phyloP scores from a whole-genome alignment of 2,797 vertebrate genomes.

The Alosa sapidissima region DNA sequence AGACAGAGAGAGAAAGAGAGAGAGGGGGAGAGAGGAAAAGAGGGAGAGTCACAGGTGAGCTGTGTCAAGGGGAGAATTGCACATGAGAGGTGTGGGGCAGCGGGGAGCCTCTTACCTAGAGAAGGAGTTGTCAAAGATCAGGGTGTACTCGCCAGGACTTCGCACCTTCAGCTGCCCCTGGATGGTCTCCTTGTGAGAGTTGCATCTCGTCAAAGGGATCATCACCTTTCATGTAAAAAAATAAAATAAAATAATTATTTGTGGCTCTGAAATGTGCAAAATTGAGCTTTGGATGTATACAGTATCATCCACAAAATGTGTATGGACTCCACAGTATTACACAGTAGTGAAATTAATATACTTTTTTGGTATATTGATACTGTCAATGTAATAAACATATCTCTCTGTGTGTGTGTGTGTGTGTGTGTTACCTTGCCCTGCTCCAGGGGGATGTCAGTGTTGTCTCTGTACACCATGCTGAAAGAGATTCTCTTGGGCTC shows the following conservation, averaged over 20 bases:
- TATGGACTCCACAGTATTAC: too few relatives aligned
- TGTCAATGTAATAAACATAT: not conserved
- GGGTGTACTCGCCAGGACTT: constrained; percentile 83
- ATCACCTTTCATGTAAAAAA: constrained; percentile 76
- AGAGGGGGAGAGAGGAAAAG: not conserved
- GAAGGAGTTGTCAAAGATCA: constrained; percentile 97
- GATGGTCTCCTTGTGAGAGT: constrained; percentile 91
- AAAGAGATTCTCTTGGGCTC: constrained; percentile 94
- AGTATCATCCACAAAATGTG: too few relatives aligned
- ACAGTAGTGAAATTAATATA: too few relatives aligned
- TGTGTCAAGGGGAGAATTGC: not conserved
- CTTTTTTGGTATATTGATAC: too few relatives aligned
- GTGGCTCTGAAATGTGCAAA: not conserved
- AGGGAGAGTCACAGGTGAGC: not conserved
- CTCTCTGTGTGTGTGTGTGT: constrained; percentile 3
- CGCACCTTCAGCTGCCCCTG: constrained; percentile 89
- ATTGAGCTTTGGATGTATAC: too few relatives aligned
- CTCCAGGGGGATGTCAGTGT: constrained; percentile 75
- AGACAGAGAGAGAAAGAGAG: too few relatives aligned
- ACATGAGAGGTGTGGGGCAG: not conserved
- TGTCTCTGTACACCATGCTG: constrained; percentile 87
- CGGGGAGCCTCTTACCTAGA: constrained; percentile 80
- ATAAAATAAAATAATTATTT: not conserved
- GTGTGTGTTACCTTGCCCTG: constrained; percentile 82
- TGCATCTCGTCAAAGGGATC: constrained; percentile 92